Evolutionary conservation across 2,888 invertebrate species (phyloP).

Genomic region (Drosophila lacicola): DNA sequence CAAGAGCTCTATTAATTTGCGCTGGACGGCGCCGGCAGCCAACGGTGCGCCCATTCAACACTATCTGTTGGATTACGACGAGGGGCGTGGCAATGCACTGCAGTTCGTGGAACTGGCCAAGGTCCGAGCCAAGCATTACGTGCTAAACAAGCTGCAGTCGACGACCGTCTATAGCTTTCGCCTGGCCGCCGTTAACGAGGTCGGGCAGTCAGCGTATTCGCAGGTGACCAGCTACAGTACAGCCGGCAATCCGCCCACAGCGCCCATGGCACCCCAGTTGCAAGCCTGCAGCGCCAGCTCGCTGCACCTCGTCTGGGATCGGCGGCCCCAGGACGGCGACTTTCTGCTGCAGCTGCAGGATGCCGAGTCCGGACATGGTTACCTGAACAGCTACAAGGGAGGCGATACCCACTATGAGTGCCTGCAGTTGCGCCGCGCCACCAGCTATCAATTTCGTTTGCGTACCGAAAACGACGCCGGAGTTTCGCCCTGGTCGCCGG

Average conservation of each 20-base stretch:
- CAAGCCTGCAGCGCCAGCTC: conserved; percentile 88
- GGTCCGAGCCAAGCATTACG: conserved; percentile 91
- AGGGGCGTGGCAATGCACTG: conserved; percentile 87
- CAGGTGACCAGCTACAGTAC: conserved; percentile 90
- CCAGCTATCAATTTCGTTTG: conserved; percentile 93
- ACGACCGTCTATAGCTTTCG: conserved; percentile 93
- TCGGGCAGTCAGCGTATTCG: conserved; percentile 91
- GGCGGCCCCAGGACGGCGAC: conserved; percentile 91
- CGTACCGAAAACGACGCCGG: conserved; percentile 94
- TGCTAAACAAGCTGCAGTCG: conserved; percentile 90
- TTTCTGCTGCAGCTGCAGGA: conserved; percentile 93
- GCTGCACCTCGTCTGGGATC: conserved; percentile 91
- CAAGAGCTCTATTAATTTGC: conserved; percentile 89
- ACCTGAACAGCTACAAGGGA: conserved; percentile 92
- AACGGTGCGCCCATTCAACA: conserved; percentile 92
- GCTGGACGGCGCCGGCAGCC: conserved; percentile 90
- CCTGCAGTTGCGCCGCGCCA: conserved; percentile 89
- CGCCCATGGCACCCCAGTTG: conserved; percentile 91
- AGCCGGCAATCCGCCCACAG: conserved; percentile 91
- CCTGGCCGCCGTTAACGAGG: conserved; percentile 92
- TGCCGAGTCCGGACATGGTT: conserved; percentile 90
- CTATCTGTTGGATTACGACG: conserved; percentile 92
- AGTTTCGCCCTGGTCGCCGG: conserved; percentile 92
- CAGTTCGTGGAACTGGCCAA: conserved; percentile 90
- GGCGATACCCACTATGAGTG: conserved; percentile 89